Percentiles rank a stretch among this genome's conserved stretches.
Conservation (phyloP, 1,140 invertebrate genomes). For the Bombus haemorrhoidalis region DNA sequence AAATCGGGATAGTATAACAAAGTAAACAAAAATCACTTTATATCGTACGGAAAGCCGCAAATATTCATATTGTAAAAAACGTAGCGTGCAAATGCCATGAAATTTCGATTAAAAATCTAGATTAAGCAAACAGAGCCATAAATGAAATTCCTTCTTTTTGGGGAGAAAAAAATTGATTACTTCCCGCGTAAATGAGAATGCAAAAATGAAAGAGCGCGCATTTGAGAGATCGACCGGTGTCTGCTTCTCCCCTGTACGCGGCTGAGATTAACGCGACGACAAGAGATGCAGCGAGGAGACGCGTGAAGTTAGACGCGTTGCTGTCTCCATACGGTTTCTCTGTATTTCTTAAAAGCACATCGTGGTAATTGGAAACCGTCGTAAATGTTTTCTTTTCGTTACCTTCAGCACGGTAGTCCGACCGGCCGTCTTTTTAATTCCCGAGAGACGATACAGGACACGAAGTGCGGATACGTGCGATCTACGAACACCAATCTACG, state of each 20-base stretch:
- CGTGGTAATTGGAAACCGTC: slow-evolving; percentile 34
- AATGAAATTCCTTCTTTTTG: background rate
- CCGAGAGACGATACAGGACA: background rate
- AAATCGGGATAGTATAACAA: background rate
- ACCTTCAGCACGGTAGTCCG: background rate
- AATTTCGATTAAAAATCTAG: slow-evolving; percentile 17
- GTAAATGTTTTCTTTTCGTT: slow-evolving; percentile 32
- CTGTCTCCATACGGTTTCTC: background rate
- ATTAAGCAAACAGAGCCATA: background rate
- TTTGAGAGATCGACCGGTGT: background rate
- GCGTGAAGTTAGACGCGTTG: background rate
- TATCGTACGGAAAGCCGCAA: background rate
- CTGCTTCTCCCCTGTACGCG: background rate
- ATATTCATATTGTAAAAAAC: slow-evolving; percentile 19
- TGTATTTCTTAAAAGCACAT: slow-evolving; percentile 41
- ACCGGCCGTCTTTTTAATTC: slow-evolving; percentile 24
- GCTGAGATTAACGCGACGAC: slow-evolving; percentile 6
- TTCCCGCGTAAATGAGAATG: slow-evolving; percentile 3
- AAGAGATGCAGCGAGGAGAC: background rate
- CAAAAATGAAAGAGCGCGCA: background rate
- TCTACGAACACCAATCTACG: background rate
- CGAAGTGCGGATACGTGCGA: background rate
- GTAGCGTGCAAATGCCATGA: background rate
- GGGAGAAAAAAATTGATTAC: background rate
- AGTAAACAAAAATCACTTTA: background rate